A percentile compares a stretch with the other conserved stretches of the same genome.
These are phyloP conservation scores for Mimas tiliae DNA, from an alignment of 2,888 invertebrate genomes.

Conservation along the genomic window DNA sequence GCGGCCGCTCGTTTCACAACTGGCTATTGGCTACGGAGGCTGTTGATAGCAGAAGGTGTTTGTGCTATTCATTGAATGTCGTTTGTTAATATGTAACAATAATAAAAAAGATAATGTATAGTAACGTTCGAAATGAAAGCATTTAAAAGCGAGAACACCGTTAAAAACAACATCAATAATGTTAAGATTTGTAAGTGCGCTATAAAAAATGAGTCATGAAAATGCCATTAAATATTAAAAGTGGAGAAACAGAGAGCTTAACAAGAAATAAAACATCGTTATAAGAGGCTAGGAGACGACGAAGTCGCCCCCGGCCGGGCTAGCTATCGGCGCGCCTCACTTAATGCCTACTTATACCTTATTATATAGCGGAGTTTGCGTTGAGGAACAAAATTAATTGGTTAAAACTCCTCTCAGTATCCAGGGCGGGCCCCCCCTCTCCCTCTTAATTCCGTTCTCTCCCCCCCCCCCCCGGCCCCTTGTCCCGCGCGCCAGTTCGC, in stretches of 20 bases:
- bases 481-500: slow-evolving; percentile 59
- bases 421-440: slow-evolving; percentile 79
- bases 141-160: slow-evolving; percentile 36
- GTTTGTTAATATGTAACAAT: slow-evolving; percentile 40
- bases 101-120: slow-evolving; percentile 41
- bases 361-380: slow-evolving; percentile 85
- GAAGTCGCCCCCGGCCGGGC: slow-evolving; percentile 76
- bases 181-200: slow-evolving; percentile 79
- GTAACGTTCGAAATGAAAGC: slow-evolving; percentile 24
- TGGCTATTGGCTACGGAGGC: too few species aligned
- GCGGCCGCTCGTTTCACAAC: too few species aligned
- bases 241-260: slow-evolving; percentile 85
- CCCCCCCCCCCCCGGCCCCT: slow-evolving; percentile 54
- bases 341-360: slow-evolving; percentile 85
- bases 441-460: slow-evolving; percentile 77
- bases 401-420: slow-evolving; percentile 86
- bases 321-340: slow-evolving; percentile 82
- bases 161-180: slow-evolving; percentile 76
- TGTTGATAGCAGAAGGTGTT: background rate
- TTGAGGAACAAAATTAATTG: slow-evolving; percentile 86
- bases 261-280: slow-evolving; percentile 85
- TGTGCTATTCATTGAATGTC: background rate
- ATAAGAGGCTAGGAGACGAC: slow-evolving; percentile 76
- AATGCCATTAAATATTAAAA: slow-evolving; percentile 85
- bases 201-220: slow-evolving; percentile 83